phyloP scores from a whole-genome alignment of 2,113 vertebrate species.

The Oreotrochilus melanogaster region DNA sequence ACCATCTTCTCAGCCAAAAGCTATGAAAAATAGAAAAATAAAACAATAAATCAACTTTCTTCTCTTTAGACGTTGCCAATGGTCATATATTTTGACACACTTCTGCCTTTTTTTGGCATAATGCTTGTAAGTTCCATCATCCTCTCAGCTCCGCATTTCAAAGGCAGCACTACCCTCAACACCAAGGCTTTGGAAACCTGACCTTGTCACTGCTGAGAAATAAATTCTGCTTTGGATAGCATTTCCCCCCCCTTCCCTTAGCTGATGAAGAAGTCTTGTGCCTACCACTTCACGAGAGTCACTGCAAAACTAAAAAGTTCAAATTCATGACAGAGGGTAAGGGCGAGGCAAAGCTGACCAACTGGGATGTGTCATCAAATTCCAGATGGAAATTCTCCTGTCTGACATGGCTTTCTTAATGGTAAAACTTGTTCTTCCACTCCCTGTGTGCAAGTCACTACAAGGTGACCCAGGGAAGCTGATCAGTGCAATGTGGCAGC shows the following conservation, averaged over 20 bases:
- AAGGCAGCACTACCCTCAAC: not conserved
- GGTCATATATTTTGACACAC: not conserved
- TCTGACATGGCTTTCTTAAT: not conserved
- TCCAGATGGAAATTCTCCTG: not conserved
- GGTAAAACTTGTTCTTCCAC: not conserved
- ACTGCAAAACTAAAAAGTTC: not conserved
- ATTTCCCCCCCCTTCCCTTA: not conserved
- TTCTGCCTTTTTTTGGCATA: not conserved
- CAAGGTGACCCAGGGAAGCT: not conserved
- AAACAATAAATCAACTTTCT: not conserved
- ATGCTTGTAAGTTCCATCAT: not conserved
- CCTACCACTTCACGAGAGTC: not conserved
- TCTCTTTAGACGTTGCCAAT: not conserved
- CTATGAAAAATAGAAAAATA: too few relatives aligned
- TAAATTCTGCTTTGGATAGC: not conserved
- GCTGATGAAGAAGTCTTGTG: not conserved
- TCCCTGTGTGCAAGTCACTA: not conserved
- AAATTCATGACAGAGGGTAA: not conserved
- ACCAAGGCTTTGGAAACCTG: not conserved
- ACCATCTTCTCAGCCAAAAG: not conserved
- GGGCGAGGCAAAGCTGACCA: not conserved
- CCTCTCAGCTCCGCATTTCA: not conserved
- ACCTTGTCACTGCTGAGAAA: not conserved
- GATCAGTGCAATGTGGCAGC: not conserved
- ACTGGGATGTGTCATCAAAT: not conserved